Percentiles rank a stretch among this genome's conserved stretches.
These are phyloP conservation scores for Meriones unguiculatus DNA, from an alignment of 2,113 vertebrate species.

Conservation along the genomic window DNA sequence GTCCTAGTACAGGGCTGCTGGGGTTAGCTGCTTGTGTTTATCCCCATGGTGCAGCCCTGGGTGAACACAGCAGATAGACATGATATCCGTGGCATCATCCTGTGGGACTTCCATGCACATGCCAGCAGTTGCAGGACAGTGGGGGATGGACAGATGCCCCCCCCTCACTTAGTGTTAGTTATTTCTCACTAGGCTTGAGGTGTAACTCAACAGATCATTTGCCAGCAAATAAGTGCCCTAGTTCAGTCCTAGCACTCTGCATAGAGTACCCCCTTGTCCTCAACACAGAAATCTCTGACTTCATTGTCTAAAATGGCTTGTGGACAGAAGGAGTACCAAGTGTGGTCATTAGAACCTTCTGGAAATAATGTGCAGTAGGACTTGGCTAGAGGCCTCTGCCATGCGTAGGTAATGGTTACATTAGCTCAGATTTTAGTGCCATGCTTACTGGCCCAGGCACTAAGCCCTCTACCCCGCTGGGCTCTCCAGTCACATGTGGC, in stretches of 20 bases:
- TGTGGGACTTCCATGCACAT: background rate
- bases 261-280: background rate
- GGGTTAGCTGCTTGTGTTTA: background rate
- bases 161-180: background rate
- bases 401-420: background rate
- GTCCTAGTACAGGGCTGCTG: background rate
- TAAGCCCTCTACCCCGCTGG: background rate
- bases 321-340: background rate
- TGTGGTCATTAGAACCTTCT: background rate
- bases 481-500: background rate
- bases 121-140: background rate
- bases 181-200: background rate
- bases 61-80: background rate
- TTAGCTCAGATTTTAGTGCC: background rate
- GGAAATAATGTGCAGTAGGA: background rate
- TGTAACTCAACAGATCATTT: background rate
- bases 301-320: background rate
- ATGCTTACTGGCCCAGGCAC: background rate
- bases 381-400: background rate
- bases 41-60: background rate
- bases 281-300: background rate
- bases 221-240: background rate
- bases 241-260: background rate
- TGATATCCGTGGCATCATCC: rapidly evolving
- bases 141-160: background rate